Evolutionary conservation across 1,140 invertebrate genomes (phyloP), one percentile per base, ranked within the genome.

Genomic region (Papilio polyxenes): DNA sequence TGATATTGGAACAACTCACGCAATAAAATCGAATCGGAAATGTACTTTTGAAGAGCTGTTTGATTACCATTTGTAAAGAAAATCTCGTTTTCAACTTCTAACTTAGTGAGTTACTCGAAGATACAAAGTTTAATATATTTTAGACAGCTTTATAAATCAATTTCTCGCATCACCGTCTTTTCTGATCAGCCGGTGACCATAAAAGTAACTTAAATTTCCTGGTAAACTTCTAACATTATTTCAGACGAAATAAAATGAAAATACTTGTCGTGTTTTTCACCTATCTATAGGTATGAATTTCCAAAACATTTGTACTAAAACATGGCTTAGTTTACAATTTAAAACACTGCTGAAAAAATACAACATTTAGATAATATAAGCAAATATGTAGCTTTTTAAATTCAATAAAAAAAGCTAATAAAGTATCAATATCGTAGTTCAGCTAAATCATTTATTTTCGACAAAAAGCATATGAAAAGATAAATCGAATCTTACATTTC

Each of bases 51-150:
- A 72, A 37, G 62, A 72, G 65, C 65, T 72, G 11, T 72, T 72
- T 37, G 65, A 72, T 72, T 72, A 40, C 65, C 65, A 72, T 72
- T 72, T 72, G 65, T 40, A 72, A 2, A 72, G 65, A 72, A 72
- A 72, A 72, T 72, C 23, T 72, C 65, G 65, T 72, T 72, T 72
- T 31, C 65, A 72, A 72, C 23, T 72, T 65, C 37, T 72, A 72
- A 37, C 65, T 72, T 40, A 17, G 65, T 72, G 31, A 65, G 13
- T 72, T 40, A 37, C 65, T 72, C 23, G 31, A 37, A 72, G 31
- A 37, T 72, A 65, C 62, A 37, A 72, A 72, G 65, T 72, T 72
- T 6, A 40, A 72, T 72, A 72, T 40, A 72, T 72, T 72, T 40
- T 65, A 65, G 10, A 65, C 31, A 69, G 65, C 11, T 37, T 69